phyloP scores from a whole-genome alignment of 2,113 vertebrate species.

The Oncorhynchus keta region DNA sequence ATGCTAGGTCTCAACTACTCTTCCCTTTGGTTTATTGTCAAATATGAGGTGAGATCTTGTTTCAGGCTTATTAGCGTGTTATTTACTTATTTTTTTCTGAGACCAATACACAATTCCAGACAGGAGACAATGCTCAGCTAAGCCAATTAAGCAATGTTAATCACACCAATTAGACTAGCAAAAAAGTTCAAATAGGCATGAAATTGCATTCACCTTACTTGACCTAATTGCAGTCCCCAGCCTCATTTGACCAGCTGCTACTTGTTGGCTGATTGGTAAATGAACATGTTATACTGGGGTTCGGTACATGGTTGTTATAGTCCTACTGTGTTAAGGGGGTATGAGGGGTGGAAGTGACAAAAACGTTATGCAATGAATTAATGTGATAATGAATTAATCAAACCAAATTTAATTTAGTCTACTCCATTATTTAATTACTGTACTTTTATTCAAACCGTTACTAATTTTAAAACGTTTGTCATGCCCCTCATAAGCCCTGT shows the following conservation, averaged over 20 bases:
- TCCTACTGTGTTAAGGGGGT: too few relatives aligned
- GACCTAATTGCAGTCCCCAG: constrained; percentile 70
- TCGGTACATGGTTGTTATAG: too few relatives aligned
- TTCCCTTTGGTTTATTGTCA: constrained; percentile 1
- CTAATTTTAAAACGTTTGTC: too few relatives aligned
- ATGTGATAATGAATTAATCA: too few relatives aligned
- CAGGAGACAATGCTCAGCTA: constrained; percentile 36
- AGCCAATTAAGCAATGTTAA: constrained; percentile 71
- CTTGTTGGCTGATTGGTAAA: constrained; percentile 44
- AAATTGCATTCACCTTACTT: constrained; percentile 77
- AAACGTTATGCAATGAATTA: too few relatives aligned
- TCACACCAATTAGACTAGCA: constrained; percentile 63
- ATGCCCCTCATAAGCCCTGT: too few relatives aligned
- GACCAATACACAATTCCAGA: constrained; percentile 39
- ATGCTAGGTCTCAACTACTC: not conserved
- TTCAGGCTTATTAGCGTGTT: not conserved
- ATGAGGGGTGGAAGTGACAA: too few relatives aligned
- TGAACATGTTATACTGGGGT: constrained; percentile 13
- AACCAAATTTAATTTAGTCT: too few relatives aligned
- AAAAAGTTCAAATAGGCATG: constrained; percentile 74
- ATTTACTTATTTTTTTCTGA: constrained; percentile 1
- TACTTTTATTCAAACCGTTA: too few relatives aligned
- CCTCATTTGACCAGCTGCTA: constrained; percentile 73
- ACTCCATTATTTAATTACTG: too few relatives aligned
- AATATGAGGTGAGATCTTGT: constrained; percentile 2